phyloP scores from a whole-genome alignment of 30 jellyfish, hydroid and myxozoan species.

The Hydractinia symbiolongicarpus region DNA sequence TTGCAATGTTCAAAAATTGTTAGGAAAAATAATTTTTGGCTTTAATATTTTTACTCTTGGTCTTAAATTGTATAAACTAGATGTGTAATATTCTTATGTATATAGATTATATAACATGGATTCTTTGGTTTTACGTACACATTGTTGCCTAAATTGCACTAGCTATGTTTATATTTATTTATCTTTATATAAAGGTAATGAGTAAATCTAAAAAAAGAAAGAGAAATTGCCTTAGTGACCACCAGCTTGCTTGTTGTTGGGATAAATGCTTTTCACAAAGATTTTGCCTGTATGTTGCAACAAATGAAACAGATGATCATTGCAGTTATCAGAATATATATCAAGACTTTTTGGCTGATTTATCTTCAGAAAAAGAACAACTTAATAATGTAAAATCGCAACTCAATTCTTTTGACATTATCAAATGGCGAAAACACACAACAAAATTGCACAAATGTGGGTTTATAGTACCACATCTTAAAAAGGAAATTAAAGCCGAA shows the following conservation, averaged over 20 bases:
- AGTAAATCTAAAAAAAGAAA: too few species aligned
- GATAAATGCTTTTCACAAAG: constrained; percentile 27
- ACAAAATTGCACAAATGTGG: constrained; percentile 51
- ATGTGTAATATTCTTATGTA: too few species aligned
- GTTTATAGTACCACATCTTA: constrained; percentile 30
- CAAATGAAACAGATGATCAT: background rate
- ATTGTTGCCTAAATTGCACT: too few species aligned
- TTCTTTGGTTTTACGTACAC: too few species aligned
- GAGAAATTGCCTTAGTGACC: too few species aligned
- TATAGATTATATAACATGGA: too few species aligned
- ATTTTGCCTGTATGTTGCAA: background rate
- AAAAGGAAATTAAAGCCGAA: constrained; percentile 58
- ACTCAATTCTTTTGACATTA: constrained; percentile 58
- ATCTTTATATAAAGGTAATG: too few species aligned
- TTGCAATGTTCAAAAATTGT: too few species aligned
- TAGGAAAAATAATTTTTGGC: too few species aligned
- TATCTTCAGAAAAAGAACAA: constrained; percentile 37
- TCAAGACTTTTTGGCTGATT: constrained; percentile 3
- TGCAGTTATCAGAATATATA: background rate
- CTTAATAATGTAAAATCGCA: constrained; percentile 64
- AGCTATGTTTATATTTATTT: too few species aligned
- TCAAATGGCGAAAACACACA: constrained; percentile 81
- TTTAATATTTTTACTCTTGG: too few species aligned
- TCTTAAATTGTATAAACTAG: too few species aligned
- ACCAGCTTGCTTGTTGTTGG: background rate